Evolutionary conservation across 2,797 vertebrate species (phyloP).

Genomic region (Tiaroga cobitis): DNA sequence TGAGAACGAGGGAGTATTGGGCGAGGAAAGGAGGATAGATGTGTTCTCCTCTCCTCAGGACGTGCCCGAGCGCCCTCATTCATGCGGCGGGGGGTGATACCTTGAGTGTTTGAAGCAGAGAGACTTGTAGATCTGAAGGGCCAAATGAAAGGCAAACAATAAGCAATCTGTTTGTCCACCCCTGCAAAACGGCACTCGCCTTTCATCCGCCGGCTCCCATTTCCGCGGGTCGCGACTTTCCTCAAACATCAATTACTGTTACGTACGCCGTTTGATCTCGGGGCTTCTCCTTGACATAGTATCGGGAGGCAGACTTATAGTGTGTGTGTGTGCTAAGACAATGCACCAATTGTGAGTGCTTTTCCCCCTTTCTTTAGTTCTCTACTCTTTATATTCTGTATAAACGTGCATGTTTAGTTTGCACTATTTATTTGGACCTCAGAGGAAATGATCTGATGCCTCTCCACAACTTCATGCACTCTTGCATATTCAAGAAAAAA

Average conservation of each 20-base stretch:
- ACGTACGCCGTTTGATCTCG: slow-evolving; percentile 78
- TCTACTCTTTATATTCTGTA: slow-evolving; percentile 8
- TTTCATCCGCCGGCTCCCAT: slow-evolving; percentile 84
- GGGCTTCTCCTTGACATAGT: slow-evolving; percentile 66
- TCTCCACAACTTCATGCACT: background rate
- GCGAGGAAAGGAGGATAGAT: slow-evolving; percentile 49
- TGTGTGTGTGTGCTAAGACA: slow-evolving; percentile 68
- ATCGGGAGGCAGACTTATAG: slow-evolving; percentile 49
- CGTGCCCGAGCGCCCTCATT: slow-evolving; percentile 43
- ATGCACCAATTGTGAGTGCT: slow-evolving; percentile 76
- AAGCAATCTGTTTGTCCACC: slow-evolving; percentile 81
- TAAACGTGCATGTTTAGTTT: slow-evolving; percentile 15
- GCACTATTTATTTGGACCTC: slow-evolving; percentile 16
- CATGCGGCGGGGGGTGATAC: slow-evolving; percentile 27
- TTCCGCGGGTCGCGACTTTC: slow-evolving; percentile 83
- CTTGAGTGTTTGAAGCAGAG: slow-evolving; percentile 42
- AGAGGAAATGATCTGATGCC: slow-evolving; percentile 20
- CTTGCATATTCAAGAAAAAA: background rate
- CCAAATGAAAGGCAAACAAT: slow-evolving; percentile 83
- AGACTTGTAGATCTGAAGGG: slow-evolving; percentile 71
- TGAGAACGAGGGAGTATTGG: slow-evolving; percentile 24
- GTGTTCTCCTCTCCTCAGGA: slow-evolving; percentile 21
- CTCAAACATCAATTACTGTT: slow-evolving; percentile 85
- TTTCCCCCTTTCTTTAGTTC: slow-evolving; percentile 59
- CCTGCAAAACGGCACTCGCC: slow-evolving; percentile 79